Evolutionary conservation across 2,113 vertebrate species (phyloP).

Genomic region (Cottus gobio): DNA sequence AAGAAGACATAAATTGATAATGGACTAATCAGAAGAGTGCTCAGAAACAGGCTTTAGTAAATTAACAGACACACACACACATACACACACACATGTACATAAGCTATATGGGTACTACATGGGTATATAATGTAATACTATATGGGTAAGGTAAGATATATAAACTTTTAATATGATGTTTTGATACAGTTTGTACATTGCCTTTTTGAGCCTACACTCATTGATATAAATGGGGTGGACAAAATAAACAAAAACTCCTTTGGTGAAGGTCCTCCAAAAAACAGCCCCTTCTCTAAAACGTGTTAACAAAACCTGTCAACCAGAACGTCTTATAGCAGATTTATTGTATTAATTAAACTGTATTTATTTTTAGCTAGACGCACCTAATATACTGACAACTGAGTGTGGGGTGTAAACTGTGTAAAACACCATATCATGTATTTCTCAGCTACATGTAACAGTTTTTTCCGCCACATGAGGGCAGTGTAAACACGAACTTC

Average conservation of each 20-base stretch:
- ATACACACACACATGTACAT: neutral
- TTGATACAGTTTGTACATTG: neutral
- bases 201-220: neutral
- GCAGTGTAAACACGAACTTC: neutral
- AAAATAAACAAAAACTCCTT: neutral
- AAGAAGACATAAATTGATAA: neutral
- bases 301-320: no score
- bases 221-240: no score
- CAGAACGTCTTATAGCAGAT: no score
- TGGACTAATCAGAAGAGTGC: neutral
- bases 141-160: neutral
- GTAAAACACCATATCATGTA: no score
- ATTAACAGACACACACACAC: no score
- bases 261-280: neutral
- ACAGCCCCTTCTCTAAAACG: no score
- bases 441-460: neutral
- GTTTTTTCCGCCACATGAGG: neutral
- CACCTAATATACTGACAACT: no score
- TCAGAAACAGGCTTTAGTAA: neutral
- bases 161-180: neutral
- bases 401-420: no score
- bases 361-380: neutral
- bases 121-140: no score
- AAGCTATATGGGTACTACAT: no score
- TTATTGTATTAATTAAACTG: neutral